Percentiles rank a stretch among this genome's conserved stretches.
Conservation (phyloP, 1,140 invertebrate species). For the Drosophila kanapiae region DNA sequence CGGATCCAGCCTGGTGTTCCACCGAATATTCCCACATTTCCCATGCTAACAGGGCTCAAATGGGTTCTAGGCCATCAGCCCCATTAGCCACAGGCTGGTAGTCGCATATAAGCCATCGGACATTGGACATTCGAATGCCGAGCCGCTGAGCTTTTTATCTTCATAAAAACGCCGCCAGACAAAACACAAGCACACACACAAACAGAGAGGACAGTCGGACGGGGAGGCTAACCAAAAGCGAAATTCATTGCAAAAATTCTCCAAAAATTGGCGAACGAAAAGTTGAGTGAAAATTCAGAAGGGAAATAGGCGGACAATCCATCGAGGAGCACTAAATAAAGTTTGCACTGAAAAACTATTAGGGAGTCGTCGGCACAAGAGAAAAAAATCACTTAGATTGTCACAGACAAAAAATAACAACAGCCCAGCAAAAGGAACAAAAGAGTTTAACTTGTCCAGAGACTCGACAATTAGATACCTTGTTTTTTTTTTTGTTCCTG, state of each 20-base stretch:
- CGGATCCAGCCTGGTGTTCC: background rate
- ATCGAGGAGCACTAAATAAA: slow-evolving; percentile 70
- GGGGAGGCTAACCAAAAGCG: slow-evolving; percentile 15
- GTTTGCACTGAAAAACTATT: slow-evolving; percentile 70
- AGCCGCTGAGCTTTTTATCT: slow-evolving; percentile 79
- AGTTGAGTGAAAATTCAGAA: slow-evolving; percentile 60
- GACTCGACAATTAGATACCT: background rate
- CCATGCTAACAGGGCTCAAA: slow-evolving; percentile 40
- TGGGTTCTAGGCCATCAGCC: slow-evolving; percentile 48
- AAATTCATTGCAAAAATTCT: slow-evolving; percentile 75
- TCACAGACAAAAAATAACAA: slow-evolving; percentile 49
- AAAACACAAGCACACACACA: slow-evolving; percentile 34
- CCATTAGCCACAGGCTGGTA: slow-evolving; percentile 70
- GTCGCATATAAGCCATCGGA: slow-evolving; percentile 42
- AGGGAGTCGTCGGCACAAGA: slow-evolving; percentile 36
- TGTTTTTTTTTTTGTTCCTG: background rate
- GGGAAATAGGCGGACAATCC: slow-evolving; percentile 22
- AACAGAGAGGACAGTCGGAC: slow-evolving; percentile 16
- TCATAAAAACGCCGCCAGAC: slow-evolving; percentile 76
- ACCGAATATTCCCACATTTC: slow-evolving; percentile 1
- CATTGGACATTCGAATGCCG: slow-evolving; percentile 29
- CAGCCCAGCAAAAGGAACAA: slow-evolving; percentile 15
- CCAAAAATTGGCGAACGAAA: slow-evolving; percentile 61
- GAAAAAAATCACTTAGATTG: slow-evolving; percentile 66
- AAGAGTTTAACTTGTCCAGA: background rate